Base-by-base conservation (phyloP, 2,888 invertebrate species). In the Cephus nigrinus region DNA sequence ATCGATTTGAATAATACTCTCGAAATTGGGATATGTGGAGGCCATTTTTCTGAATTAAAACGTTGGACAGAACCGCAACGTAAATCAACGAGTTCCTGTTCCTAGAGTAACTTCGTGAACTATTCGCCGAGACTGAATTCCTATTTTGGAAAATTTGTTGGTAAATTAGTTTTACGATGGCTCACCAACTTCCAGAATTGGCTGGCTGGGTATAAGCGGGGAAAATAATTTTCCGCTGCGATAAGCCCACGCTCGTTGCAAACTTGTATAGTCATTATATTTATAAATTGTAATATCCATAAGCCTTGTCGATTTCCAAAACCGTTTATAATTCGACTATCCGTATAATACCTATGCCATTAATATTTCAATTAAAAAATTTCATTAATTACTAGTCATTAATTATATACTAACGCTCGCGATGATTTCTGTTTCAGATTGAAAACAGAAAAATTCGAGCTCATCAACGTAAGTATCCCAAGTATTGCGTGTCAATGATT, bases 401-500 rank as follows among this genome's bases (percentile, higher is more conserved):
- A 5, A 1, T 40, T 15, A 40, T 1, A 15, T 15, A 15, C 40
- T 40, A 40, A 40, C 15, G 15, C 1, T 5, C 5, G 4, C 15
- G 15, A 36, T 36, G 36, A 80, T 84, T 87, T 89, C 82, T 90
- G 86, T 94, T 93, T 74, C 94, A 97, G 97, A 91, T 93, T 98
- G 92, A 96, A 97, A 86, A 93, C 93, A 85, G 95, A 96, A 88
- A 96, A 96, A 91, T 96, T 97, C 91, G 95, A 95, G 88, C 94
- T 98, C 92, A 97, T 98, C 85, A 97, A 98, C 92, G 97, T 97
- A 93, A 97, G 97, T 96, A 92, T 81, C 78, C 73, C 32, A 68
- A 15, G 0, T 40, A 15, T 40, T 15, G 4, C 12, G 15, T 68
- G 68, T 74, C 77, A 34, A 75, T 78, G 74, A 71, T 32, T 78